phyloP scores from a whole-genome alignment of 2,113 vertebrate genomes.

The Benitochromis conjunctus region DNA sequence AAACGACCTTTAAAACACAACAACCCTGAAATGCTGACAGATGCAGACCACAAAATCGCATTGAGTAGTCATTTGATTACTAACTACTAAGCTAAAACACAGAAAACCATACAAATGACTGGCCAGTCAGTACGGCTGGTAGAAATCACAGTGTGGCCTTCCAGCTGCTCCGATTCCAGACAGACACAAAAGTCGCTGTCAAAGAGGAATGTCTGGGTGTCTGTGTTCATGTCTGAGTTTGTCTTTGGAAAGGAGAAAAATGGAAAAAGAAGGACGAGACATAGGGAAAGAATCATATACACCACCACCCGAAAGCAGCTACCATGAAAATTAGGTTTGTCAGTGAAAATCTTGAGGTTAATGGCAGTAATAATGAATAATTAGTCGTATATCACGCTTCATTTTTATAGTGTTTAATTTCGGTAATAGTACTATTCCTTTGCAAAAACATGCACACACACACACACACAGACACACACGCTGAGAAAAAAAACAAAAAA shows the following conservation, averaged over 20 bases:
- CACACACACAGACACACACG: background rate
- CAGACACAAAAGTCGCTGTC: conserved; percentile 44
- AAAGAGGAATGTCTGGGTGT: conserved; percentile 56
- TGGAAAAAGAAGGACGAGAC: background rate
- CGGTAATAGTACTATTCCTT: background rate
- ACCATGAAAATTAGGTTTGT: background rate
- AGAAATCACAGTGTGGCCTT: conserved; percentile 44
- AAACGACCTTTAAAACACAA: background rate
- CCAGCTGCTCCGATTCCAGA: conserved; percentile 52
- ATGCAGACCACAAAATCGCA: background rate
- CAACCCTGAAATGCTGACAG: background rate
- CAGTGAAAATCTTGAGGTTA: conserved; percentile 36
- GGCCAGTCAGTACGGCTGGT: conserved; percentile 15
- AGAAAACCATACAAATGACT: conserved; percentile 42
- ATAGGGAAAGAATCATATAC: background rate
- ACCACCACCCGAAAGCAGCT: background rate
- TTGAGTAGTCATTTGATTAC: conserved; percentile 16
- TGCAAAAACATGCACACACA: background rate
- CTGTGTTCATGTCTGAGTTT: conserved; percentile 41
- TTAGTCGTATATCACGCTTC: background rate
- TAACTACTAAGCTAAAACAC: conserved; percentile 46
- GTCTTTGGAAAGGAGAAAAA: background rate
- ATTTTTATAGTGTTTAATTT: background rate
- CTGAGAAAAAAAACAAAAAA: too few relatives aligned
- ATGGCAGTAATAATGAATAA: background rate